These are phyloP conservation scores for Gobius niger DNA, from an alignment of 2,113 vertebrate genomes.

Conservation along the genomic window DNA sequence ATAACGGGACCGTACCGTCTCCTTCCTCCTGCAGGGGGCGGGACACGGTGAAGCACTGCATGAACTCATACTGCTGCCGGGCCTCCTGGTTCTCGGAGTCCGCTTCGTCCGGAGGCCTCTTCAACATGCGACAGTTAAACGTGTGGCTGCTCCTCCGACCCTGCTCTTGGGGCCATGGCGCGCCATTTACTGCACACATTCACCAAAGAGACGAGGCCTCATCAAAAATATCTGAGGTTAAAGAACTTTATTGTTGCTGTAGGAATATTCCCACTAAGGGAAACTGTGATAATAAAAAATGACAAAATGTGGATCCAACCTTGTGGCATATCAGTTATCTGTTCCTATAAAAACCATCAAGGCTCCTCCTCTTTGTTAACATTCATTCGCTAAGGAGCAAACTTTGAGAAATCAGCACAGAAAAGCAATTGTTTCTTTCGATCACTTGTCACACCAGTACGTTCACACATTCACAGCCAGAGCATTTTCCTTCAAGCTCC, in stretches of 20 bases:
- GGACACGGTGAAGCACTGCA: slow-evolving; percentile 95
- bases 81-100: slow-evolving; percentile 87
- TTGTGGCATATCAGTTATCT: slow-evolving; percentile 16
- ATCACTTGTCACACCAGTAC: slow-evolving; percentile 4
- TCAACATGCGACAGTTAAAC: slow-evolving; percentile 96
- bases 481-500: background rate
- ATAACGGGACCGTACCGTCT: slow-evolving; percentile 76
- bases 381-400: slow-evolving; percentile 31
- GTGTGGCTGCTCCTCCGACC: slow-evolving; percentile 86
- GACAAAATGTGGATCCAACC: slow-evolving; percentile 18
- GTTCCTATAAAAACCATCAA: slow-evolving; percentile 6
- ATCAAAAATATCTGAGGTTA: background rate
- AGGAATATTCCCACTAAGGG: background rate
- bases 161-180: slow-evolving; percentile 89
- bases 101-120: slow-evolving; percentile 86
- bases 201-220: background rate
- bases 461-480: slow-evolving; percentile 13
- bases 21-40: slow-evolving; percentile 87
- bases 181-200: slow-evolving; percentile 82
- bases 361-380: background rate
- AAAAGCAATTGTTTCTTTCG: slow-evolving; percentile 26
- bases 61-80: slow-evolving; percentile 91
- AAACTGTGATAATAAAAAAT: slow-evolving; percentile 12
- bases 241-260: background rate
- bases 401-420: slow-evolving; percentile 4